Evolutionary conservation across 2,113 vertebrate genomes (phyloP).

Genomic region (Amazona vittata): DNA sequence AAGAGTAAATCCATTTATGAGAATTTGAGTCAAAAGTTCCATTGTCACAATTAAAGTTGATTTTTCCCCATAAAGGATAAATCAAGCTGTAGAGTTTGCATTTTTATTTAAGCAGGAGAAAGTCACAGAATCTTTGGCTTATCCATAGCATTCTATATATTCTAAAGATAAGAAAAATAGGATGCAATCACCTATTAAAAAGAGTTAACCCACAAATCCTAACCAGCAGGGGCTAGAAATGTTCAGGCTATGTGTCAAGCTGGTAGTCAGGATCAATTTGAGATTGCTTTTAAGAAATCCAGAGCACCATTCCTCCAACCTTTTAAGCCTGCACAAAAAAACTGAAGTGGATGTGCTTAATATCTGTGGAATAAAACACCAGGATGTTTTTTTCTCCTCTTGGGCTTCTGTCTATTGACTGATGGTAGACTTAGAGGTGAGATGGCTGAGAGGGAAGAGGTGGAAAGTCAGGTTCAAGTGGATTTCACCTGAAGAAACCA

Average conservation of each 20-base stretch:
- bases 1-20: not conserved
- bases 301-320: not conserved
- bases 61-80: not conserved
- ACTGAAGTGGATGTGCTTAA: rapidly evolving
- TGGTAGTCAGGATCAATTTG: not conserved
- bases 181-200: not conserved
- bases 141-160: not conserved
- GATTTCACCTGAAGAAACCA: not conserved
- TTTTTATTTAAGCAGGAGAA: not conserved
- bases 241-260: not conserved
- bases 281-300: not conserved
- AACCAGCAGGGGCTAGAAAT: not conserved
- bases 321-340: not conserved
- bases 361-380: not conserved
- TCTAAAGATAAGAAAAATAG: not conserved
- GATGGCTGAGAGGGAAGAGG: not conserved
- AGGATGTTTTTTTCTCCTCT: not conserved
- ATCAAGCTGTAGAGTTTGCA: not conserved
- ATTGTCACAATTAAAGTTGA: not conserved
- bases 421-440: not conserved
- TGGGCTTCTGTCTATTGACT: not conserved
- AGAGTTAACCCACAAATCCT: not conserved
- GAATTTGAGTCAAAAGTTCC: not conserved
- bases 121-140: not conserved
- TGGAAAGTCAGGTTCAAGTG: not conserved